Base-by-base conservation (phyloP, 2,888 invertebrate genomes). In the Mystacides longicornis region DNA sequence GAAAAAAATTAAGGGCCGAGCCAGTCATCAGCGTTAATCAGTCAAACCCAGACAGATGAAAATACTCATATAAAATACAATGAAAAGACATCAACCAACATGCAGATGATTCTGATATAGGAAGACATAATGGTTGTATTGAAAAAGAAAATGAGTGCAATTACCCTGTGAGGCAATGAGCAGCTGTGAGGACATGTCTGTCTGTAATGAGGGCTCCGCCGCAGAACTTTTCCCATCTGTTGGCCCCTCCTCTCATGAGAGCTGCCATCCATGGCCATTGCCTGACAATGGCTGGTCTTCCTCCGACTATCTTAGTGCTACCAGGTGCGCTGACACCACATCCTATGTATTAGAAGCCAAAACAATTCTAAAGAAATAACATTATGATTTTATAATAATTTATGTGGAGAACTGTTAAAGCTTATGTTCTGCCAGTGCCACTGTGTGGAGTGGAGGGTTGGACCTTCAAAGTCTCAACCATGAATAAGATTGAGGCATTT, bases 191-290 rank as follows among this genome's bases (percentile, higher is more conserved):
- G 16, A 92, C 80, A 66, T 89, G 89, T 52, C 81, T 75, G 64
- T 88, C 85, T 0, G 90, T 89, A 61, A 93, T 85, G 45, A 93
- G 76, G 0, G 82, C 85, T 1, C 90, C 93, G 0, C 92, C 92
- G 67, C 92, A 93, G 71, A 83, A 87, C 66, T 71, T 0, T 11
- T 52, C 52, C 52, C 52, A 52, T n/a, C 4, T 3, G 19, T 14
- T 27, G 11, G 18, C 27, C 2, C 22, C 23, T 18, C 18, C 21
- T 14, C 82, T 79, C 16, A 89, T 78, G 57, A 93, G 69, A 1
- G 88, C 89, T 0, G 83, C 90, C 81, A 92, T 86, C 93, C 92
- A 89, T 0, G 88, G 88, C 86, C 89, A 92, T 66, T 88, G 87
- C 48, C 79, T 78, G 1, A 79, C 78, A 64, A 82, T 81, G 0